Evolutionary conservation across 2,113 vertebrate genomes (phyloP).

Genomic region (Rhinopomastus cyanomelas): DNA sequence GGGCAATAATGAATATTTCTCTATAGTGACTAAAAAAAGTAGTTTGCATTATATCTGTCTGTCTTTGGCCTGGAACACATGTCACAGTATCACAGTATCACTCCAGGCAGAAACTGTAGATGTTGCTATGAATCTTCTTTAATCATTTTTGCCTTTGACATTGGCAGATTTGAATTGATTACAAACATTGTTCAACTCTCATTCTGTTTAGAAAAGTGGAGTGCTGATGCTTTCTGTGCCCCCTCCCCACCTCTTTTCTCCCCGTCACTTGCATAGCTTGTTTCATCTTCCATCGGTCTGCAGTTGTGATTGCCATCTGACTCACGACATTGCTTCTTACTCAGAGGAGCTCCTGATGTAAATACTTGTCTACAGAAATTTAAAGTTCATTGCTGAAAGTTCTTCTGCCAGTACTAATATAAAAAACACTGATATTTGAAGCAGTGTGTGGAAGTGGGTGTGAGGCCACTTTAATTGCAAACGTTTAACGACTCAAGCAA

Average conservation of each 20-base stretch:
- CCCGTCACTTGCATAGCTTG: neutral
- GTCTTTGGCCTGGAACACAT: neutral
- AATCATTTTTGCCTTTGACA: constrained; percentile 6
- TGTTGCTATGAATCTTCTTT: neutral
- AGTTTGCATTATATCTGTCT: neutral
- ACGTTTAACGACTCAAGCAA: neutral
- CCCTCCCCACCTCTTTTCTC: no score
- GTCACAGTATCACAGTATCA: no score
- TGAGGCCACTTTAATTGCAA: neutral
- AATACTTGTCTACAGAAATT: neutral
- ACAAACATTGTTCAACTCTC: neutral
- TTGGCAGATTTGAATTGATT: neutral
- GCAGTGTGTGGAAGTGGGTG: neutral
- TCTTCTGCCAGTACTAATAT: neutral
- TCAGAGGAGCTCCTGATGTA: neutral
- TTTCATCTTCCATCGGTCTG: neutral
- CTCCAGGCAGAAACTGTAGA: neutral
- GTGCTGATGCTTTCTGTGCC: neutral
- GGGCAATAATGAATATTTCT: neutral
- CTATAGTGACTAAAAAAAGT: neutral
- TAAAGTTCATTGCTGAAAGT: neutral
- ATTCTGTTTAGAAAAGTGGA: neutral
- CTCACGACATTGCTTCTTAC: neutral
- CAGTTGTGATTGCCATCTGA: neutral
- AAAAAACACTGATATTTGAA: neutral